Base-by-base conservation (phyloP, 2,113 vertebrate genomes). In the Upupa epops region DNA sequence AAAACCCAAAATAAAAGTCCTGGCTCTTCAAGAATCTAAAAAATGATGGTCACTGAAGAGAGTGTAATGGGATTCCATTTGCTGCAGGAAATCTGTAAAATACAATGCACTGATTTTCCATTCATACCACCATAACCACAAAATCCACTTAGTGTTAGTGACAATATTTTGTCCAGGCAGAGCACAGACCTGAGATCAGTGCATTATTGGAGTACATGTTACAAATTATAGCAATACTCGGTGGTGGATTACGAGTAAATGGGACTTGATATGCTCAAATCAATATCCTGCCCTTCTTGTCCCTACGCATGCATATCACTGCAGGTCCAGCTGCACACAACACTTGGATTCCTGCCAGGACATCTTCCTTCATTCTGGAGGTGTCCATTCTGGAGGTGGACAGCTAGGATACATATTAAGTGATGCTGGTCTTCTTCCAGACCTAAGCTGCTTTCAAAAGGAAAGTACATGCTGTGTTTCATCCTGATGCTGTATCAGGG, bases 71-170 rank as follows among this genome's bases (percentile, higher is more conserved):
- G 77, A 81, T 94, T 88, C 40, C 9, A 6, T 37, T 86, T 83
- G 70, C 73, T 78, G 32, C 25, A 48, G 77, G 59, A 90, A 90
- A 72, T 60, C 49, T 71, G 28, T 82, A 81, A 91, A 90, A 93
- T 36, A 54, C 36, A 75, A 36, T n/a, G 24, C 40, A 54, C 31
- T 56, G 31, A 63, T 76, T 89, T 91, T 92, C 60, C 65, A 56
- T 61, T 87, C 56, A 29, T 82, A 79, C 75, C 65, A 69, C 34
- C 61, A 58, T 13, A 92, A 46, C 11, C 70, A 51, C 36, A 75
- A 75, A 88, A 86, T 92, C 80, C 77, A 66, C 49, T 79, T 82
- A 74, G 6, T 2, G 0, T 28, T 40, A 36, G 48, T 64, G 83
- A 69, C 70, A 92, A 73, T 24, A 37, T 24, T 76, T 88, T 69